Conservation (phyloP, 1,140 invertebrate species). For the Monomorium pharaonis region DNA sequence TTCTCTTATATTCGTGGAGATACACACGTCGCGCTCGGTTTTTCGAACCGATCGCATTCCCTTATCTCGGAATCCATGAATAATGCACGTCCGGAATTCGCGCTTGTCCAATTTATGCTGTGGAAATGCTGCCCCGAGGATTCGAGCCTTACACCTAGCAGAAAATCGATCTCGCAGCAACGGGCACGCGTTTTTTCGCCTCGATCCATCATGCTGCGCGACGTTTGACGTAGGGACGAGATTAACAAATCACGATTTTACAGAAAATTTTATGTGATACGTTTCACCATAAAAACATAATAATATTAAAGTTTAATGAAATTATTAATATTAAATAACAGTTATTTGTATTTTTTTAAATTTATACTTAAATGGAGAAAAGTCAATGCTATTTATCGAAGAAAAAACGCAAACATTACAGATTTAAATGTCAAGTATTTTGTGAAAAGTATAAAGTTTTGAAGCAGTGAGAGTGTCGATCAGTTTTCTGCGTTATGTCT, state of each 20-base stretch:
- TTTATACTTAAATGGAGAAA: not conserved
- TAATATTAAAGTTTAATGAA: not conserved
- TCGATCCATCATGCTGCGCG: constrained; percentile 60
- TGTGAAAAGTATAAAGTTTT: not conserved
- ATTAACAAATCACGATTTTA: constrained; percentile 60
- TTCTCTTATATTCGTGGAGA: constrained; percentile 23
- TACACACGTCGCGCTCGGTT: constrained; percentile 47
- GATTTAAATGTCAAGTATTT: not conserved
- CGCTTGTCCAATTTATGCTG: constrained; percentile 74
- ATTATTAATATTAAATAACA: not conserved
- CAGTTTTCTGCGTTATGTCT: not conserved
- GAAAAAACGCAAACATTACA: not conserved
- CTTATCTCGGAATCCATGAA: constrained; percentile 64
- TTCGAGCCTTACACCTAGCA: constrained; percentile 36
- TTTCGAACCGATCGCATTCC: constrained; percentile 54
- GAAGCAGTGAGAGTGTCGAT: not conserved
- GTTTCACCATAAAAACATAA: not conserved
- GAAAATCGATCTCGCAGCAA: constrained; percentile 49
- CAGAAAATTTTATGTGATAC: not conserved
- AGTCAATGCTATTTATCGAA: not conserved
- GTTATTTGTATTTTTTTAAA: not conserved
- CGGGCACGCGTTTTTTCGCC: constrained; percentile 40
- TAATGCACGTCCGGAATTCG: constrained; percentile 73
- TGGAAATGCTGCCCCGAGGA: constrained; percentile 42
- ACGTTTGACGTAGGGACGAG: constrained; percentile 43